A percentile compares a stretch with the other conserved stretches of the same genome.
phyloP scores from a whole-genome alignment of 2,888 invertebrate species.

The Lissocephala sabroskyi region DNA sequence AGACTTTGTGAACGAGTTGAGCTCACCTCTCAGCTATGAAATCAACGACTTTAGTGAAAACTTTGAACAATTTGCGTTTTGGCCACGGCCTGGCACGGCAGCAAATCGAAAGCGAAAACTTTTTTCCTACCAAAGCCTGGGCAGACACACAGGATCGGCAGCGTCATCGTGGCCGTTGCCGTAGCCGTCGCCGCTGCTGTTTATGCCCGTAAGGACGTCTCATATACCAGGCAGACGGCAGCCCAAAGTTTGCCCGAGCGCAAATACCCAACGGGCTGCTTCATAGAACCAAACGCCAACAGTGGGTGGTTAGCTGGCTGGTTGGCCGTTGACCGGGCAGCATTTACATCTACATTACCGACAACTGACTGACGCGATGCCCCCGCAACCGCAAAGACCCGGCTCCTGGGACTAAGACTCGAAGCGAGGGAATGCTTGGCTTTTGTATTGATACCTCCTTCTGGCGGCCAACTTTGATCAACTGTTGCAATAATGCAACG shows the following conservation, averaged over 20 bases:
- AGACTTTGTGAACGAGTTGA: conserved; percentile 64
- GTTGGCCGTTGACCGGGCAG: conserved; percentile 15
- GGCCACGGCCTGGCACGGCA: conserved; percentile 57
- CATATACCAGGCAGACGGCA: no score
- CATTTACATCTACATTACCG: conserved; percentile 60
- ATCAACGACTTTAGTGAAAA: conserved; percentile 61
- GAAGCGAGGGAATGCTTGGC: conserved; percentile 11
- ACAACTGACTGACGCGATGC: conserved; percentile 19
- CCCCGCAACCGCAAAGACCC: no score
- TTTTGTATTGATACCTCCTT: conserved; percentile 19
- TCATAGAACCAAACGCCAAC: no score
- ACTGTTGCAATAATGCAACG: conserved; percentile 58
- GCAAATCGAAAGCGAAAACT: conserved; percentile 61
- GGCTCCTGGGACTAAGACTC: no score
- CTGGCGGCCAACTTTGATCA: conserved; percentile 48
- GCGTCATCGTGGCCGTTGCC: background rate
- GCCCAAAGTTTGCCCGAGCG: conserved; percentile 56
- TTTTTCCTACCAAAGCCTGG: conserved; percentile 24
- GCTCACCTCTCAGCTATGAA: conserved; percentile 65
- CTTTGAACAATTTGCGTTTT: conserved; percentile 65
- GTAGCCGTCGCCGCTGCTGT: no score
- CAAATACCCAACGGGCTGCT: conserved; percentile 63
- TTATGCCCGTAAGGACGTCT: background rate
- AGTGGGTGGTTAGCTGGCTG: background rate
- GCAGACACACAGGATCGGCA: conserved; percentile 1